phyloP scores from a whole-genome alignment of 2,797 vertebrate species.

The Falco biarmicus region DNA sequence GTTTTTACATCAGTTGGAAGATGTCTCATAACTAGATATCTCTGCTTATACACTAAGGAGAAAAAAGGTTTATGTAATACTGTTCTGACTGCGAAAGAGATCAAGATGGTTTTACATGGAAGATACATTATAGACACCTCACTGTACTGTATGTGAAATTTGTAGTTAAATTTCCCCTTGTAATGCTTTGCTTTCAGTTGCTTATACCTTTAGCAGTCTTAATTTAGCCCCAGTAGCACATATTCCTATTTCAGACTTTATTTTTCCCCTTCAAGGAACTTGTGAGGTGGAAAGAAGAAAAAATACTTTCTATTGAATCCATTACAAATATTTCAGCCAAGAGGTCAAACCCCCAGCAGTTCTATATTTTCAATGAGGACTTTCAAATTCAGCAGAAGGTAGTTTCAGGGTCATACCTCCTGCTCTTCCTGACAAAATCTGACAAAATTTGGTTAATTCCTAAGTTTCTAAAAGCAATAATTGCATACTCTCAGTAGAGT shows the following conservation, averaged over 20 bases:
- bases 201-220: background rate
- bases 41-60: background rate
- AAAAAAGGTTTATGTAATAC: background rate
- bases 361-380: background rate
- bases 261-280: background rate
- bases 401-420: background rate
- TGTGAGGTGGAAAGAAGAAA: background rate
- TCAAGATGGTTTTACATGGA: background rate
- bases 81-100: background rate
- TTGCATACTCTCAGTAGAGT: background rate
- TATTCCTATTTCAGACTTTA: background rate
- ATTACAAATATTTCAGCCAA: background rate
- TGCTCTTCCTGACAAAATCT: background rate
- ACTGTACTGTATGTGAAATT: background rate
- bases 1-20: background rate
- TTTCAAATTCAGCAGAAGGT: background rate
- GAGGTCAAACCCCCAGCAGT: background rate
- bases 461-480: background rate
- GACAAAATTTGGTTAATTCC: background rate
- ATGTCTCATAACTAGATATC: background rate
- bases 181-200: constrained; percentile 1
- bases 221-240: background rate
- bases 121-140: background rate
- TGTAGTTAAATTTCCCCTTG: background rate
- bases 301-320: background rate